A percentile compares a stretch with the other conserved stretches of the same genome.
Evolutionary conservation across 2,113 vertebrate species (phyloP).

Genomic region (Tor tambroides): DNA sequence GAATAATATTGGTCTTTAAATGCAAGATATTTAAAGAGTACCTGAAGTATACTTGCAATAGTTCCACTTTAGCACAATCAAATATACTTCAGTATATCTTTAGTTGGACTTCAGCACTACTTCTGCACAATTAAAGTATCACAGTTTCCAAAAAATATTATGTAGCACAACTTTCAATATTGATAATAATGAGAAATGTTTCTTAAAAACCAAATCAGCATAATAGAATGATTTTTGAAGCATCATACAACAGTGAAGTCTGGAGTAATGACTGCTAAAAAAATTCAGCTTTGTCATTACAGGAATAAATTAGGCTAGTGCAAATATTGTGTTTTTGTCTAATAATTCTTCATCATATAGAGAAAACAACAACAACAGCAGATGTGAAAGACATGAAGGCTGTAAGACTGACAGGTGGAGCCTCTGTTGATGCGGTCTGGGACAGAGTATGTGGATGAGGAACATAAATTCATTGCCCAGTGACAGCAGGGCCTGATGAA

Average conservation of each 20-base stretch:
- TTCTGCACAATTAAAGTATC: no score
- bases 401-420: slow-evolving; percentile 64
- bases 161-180: no score
- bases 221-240: neutral
- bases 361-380: neutral
- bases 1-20: no score
- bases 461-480: slow-evolving; percentile 73
- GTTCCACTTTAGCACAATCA: no score
- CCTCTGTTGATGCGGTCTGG: slow-evolving; percentile 53
- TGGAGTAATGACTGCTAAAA: neutral
- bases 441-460: slow-evolving; percentile 69
- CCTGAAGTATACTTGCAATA: no score
- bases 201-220: neutral
- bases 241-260: no score
- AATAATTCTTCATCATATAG: neutral
- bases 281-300: neutral
- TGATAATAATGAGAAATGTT: no score
- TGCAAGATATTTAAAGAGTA: no score
- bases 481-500: slow-evolving; percentile 72
- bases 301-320: neutral
- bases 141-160: no score
- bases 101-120: no score
- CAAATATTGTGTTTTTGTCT: neutral
- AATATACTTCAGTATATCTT: no score
- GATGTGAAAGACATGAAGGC: slow-evolving; percentile 62